Evolutionary conservation across 2,113 vertebrate species (phyloP).

Genomic region (Azemiops feae): DNA sequence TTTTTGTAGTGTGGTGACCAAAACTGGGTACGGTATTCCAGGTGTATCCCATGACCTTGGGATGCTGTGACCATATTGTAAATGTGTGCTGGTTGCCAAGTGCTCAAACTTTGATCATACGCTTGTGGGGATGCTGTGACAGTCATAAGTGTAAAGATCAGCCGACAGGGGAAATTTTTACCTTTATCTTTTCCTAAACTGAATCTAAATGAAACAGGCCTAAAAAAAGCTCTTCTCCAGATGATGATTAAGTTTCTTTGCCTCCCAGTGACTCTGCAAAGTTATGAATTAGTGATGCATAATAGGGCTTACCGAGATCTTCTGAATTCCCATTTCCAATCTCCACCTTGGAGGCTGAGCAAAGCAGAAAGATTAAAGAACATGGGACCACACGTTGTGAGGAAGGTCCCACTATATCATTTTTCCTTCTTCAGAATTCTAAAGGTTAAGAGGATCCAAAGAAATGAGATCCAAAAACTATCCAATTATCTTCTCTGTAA

Average conservation of each 20-base stretch:
- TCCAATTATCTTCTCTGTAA: background rate
- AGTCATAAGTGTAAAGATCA: no score
- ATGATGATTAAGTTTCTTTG: background rate
- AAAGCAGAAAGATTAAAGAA: background rate
- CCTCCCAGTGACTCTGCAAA: background rate
- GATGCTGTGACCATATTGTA: no score
- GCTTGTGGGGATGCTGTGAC: no score
- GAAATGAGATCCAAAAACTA: background rate
- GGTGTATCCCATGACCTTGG: no score
- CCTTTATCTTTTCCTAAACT: background rate
- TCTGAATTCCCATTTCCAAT: background rate
- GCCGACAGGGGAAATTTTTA: no score
- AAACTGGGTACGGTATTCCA: no score
- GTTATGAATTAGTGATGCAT: background rate
- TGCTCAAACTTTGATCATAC: no score
- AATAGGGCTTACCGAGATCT: background rate
- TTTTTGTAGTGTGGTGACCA: no score
- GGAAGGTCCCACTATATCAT: background rate
- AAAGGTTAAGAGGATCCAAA: background rate
- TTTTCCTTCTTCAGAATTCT: background rate
- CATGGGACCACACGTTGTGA: no score
- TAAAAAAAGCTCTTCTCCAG: background rate
- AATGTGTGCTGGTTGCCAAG: no score
- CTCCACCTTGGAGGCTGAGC: background rate
- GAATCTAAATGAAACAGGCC: background rate